Conservation (phyloP, 1,140 invertebrate species). For the Drosophila orena region DNA sequence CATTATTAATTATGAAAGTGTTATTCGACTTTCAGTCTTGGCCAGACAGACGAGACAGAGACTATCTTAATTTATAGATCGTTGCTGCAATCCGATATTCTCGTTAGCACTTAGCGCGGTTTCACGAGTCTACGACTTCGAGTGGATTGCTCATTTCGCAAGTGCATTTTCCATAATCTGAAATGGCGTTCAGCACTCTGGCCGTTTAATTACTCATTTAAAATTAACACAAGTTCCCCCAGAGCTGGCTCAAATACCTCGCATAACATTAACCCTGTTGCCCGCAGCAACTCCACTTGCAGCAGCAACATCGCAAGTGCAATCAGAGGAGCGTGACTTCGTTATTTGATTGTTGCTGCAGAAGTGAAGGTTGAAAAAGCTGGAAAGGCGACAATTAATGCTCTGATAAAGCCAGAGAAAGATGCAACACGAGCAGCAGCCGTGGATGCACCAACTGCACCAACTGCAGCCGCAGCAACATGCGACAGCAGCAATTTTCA, state of each 20-base stretch:
- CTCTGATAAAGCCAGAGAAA: conserved; percentile 82
- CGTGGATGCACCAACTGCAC: not conserved
- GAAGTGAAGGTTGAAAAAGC: conserved; percentile 82
- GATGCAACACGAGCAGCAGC: conserved; percentile 32
- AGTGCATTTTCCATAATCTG: conserved; percentile 15
- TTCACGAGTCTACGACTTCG: conserved; percentile 3
- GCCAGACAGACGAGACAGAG: no score
- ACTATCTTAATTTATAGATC: conserved; percentile 23
- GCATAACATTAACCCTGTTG: conserved; percentile 43
- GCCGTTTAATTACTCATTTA: conserved; percentile 42
- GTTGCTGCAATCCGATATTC: conserved; percentile 18
- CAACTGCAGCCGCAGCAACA: conserved; percentile 10
- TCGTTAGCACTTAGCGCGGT: conserved; percentile 25
- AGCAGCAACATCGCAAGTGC: conserved; percentile 43
- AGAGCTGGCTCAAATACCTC: conserved; percentile 15
- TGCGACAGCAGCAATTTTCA: conserved; percentile 32
- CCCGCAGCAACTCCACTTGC: conserved; percentile 16
- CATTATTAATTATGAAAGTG: conserved; percentile 40
- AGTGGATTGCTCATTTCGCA: conserved; percentile 22
- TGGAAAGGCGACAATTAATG: conserved; percentile 76
- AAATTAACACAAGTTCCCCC: conserved; percentile 41
- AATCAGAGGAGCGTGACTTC: conserved; percentile 78
- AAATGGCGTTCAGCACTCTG: conserved; percentile 18
- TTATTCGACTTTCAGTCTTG: conserved; percentile 15
- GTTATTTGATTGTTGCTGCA: conserved; percentile 55